A percentile compares a stretch with the other conserved stretches of the same genome.
Evolutionary conservation across 2,797 vertebrate genomes (phyloP).

Genomic region (Danio tinwini): DNA sequence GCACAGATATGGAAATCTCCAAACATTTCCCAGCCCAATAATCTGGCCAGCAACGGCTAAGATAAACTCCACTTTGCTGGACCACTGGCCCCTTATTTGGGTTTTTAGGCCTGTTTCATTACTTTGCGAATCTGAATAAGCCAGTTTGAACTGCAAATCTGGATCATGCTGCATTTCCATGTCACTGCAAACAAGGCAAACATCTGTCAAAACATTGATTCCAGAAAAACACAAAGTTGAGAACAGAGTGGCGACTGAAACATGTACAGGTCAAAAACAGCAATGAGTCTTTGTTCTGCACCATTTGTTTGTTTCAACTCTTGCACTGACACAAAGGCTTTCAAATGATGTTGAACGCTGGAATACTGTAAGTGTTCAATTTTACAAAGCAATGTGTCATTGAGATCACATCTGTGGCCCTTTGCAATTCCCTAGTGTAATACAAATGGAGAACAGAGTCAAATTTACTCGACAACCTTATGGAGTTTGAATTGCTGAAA

Average conservation of each 20-base stretch:
- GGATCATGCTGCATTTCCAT: slow-evolving; percentile 66
- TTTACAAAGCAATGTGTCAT: neutral
- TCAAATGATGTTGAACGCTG: slow-evolving; percentile 13
- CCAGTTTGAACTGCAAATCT: slow-evolving; percentile 64
- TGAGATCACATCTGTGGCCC: neutral
- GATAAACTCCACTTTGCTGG: slow-evolving; percentile 80
- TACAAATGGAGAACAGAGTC: neutral
- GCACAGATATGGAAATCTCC: slow-evolving; percentile 84
- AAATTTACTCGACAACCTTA: neutral
- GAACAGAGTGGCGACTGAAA: slow-evolving; percentile 10
- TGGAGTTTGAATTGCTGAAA: neutral
- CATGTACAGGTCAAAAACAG: slow-evolving; percentile 31
- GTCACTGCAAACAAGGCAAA: slow-evolving; percentile 46
- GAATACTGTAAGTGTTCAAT: neutral
- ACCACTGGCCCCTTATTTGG: slow-evolving; percentile 77
- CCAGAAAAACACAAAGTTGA: slow-evolving; percentile 24
- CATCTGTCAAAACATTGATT: slow-evolving; percentile 28
- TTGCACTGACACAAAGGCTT: neutral
- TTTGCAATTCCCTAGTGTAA: neutral
- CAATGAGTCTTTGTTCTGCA: slow-evolving; percentile 6
- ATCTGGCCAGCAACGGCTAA: slow-evolving; percentile 83
- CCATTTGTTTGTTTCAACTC: slow-evolving; percentile 2
- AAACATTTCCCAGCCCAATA: slow-evolving; percentile 83
- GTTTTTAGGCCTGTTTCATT: slow-evolving; percentile 38
- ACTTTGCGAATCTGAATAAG: slow-evolving; percentile 43